Evolutionary conservation across 2,888 invertebrate species (phyloP).

Genomic region (Lycia hirtaria): DNA sequence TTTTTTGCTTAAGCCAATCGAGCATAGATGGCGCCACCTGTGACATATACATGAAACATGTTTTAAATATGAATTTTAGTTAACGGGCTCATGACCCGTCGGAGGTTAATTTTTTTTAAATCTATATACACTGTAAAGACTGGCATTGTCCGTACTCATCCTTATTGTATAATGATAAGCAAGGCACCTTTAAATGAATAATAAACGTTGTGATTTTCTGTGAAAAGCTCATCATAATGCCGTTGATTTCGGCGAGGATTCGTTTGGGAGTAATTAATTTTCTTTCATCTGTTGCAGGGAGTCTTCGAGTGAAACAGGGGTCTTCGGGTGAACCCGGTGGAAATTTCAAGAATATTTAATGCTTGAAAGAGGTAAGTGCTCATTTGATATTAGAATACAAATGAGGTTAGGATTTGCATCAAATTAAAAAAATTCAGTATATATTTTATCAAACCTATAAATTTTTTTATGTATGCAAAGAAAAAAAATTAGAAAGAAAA

Average conservation of each 20-base stretch:
- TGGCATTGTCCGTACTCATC: background rate
- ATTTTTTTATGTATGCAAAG: no score
- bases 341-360: conserved; percentile 30
- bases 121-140: no score
- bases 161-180: background rate
- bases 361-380: conserved; percentile 31
- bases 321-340: conserved; percentile 12
- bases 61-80: no score
- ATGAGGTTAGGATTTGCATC: no score
- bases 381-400: background rate
- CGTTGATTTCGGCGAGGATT: conserved; percentile 30
- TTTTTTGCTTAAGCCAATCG: no score
- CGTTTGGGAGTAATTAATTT: conserved; percentile 38
- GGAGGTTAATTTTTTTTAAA: no score
- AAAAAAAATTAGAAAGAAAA: no score
- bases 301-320: conserved; percentile 26
- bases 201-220: conserved; percentile 34
- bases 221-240: conserved; percentile 35
- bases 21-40: no score
- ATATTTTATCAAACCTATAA: no score
- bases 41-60: no score
- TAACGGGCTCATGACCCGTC: no score
- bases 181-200: conserved; percentile 29
- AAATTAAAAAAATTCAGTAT: no score
- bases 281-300: conserved; percentile 39